Evolutionary conservation across 2,797 vertebrate species (phyloP).

Genomic region (Fistularia commersonii): DNA sequence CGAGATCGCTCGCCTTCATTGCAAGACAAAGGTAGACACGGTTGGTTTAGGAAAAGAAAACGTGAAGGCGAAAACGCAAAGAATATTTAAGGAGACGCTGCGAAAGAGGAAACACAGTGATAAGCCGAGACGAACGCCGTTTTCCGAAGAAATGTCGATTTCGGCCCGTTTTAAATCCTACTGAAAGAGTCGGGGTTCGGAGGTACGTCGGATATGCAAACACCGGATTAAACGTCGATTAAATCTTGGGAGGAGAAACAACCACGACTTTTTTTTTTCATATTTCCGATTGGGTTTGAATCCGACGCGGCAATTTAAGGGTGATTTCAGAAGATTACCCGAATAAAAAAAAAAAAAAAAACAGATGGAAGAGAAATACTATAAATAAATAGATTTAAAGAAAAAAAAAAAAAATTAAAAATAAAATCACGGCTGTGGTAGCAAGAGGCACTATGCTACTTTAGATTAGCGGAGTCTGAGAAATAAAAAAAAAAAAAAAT

Average conservation of each 20-base stretch:
- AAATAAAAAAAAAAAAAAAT: constrained; percentile 3
- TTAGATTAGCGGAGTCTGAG: constrained; percentile 15
- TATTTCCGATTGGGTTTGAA: constrained; percentile 31
- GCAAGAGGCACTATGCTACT: constrained; percentile 28
- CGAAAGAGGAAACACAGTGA: no score
- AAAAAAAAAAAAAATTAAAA: constrained; percentile 8
- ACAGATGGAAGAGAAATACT: constrained; percentile 6
- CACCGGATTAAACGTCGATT: constrained; percentile 5
- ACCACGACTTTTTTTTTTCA: constrained; percentile 36
- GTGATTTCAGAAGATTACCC: constrained; percentile 20
- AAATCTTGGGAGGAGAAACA: constrained; percentile 12
- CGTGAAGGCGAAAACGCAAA: not conserved
- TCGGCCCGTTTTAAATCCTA: not conserved
- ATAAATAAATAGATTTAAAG: constrained; percentile 4
- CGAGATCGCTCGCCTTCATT: constrained; percentile 9
- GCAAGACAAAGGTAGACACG: no score
- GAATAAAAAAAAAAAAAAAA: constrained; percentile 22
- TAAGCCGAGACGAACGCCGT: no score
- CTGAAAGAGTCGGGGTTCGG: not conserved
- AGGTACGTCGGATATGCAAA: no score
- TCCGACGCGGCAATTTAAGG: constrained; percentile 26
- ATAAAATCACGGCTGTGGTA: constrained; percentile 23
- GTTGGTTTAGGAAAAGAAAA: not conserved
- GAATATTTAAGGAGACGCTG: no score
- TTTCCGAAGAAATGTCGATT: not conserved